A percentile compares a stretch with the other conserved stretches of the same genome.
These are phyloP conservation scores for Bovichtus variegatus DNA, from an alignment of 2,797 vertebrate genomes.

Conservation along the genomic window DNA sequence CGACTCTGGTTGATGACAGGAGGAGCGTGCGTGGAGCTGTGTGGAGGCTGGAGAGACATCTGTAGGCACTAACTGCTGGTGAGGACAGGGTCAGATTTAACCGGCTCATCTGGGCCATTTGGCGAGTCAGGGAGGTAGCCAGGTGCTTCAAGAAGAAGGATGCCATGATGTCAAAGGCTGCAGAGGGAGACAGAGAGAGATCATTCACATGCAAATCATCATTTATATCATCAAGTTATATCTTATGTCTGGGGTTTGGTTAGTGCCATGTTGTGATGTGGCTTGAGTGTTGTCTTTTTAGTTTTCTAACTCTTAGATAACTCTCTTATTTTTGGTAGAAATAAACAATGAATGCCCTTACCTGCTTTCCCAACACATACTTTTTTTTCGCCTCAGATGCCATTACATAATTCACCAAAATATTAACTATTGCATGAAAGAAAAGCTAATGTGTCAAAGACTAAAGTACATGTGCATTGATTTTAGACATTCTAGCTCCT, in stretches of 20 bases:
- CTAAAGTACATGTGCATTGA: too few relatives aligned
- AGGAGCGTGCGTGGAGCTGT: constrained; percentile 38
- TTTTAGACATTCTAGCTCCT: too few relatives aligned
- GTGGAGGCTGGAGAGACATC: constrained; percentile 55
- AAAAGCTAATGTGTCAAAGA: background rate
- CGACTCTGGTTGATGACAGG: constrained; percentile 6
- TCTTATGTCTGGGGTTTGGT: background rate
- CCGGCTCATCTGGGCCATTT: constrained; percentile 66
- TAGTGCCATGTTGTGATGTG: background rate
- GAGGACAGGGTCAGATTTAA: constrained; percentile 40
- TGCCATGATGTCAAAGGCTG: constrained; percentile 82
- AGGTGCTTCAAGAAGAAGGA: constrained; percentile 73
- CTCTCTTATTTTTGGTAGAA: background rate
- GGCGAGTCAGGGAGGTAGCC: constrained; percentile 65
- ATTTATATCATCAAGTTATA: too few relatives aligned
- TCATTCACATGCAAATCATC: background rate
- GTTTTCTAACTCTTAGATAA: background rate
- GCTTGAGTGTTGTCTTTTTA: background rate
- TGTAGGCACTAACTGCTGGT: constrained; percentile 57
- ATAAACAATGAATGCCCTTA: background rate
- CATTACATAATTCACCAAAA: background rate
- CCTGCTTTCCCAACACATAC: background rate
- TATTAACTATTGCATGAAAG: background rate
- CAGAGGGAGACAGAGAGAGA: constrained; percentile 2
- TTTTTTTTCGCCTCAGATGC: background rate